A percentile compares a stretch with the other conserved stretches of the same genome.
phyloP scores from a whole-genome alignment of 2,888 invertebrate species.

The Ophion obscuratus region DNA sequence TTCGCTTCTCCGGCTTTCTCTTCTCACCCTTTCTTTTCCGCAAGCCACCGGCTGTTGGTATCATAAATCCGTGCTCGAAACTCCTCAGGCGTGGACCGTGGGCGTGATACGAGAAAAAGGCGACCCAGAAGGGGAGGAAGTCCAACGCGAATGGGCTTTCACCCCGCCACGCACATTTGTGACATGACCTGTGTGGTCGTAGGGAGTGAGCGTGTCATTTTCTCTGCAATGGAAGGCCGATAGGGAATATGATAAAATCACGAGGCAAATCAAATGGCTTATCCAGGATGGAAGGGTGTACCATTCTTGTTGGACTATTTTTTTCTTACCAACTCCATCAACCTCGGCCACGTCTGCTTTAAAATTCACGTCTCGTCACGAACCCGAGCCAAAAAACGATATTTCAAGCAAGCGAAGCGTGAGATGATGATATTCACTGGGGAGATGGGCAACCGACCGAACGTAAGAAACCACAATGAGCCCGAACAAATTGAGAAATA shows the following conservation, averaged over 20 bases:
- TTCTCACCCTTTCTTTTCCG: background rate
- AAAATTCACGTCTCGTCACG: background rate
- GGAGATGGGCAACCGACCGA: background rate
- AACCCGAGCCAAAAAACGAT: background rate
- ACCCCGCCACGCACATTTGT: background rate
- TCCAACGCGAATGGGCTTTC: background rate
- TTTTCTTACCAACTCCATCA: background rate
- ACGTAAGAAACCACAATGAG: background rate
- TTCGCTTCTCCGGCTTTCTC: background rate
- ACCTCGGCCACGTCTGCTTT: background rate
- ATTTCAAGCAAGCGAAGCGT: background rate
- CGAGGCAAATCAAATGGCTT: background rate
- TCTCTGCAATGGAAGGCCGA: background rate
- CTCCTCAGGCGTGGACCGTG: background rate
- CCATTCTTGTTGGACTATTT: background rate
- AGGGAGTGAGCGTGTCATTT: background rate
- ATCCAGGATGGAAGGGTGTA: background rate
- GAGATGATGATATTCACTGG: background rate
- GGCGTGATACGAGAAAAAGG: background rate
- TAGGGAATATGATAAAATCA: background rate
- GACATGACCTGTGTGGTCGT: background rate
- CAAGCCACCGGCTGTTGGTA: background rate
- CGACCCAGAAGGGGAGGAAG: background rate
- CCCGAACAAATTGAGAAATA: background rate
- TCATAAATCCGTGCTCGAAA: background rate